Evolutionary conservation across 2,797 vertebrate species (phyloP).

Genomic region (Iguana delicatissima): DNA sequence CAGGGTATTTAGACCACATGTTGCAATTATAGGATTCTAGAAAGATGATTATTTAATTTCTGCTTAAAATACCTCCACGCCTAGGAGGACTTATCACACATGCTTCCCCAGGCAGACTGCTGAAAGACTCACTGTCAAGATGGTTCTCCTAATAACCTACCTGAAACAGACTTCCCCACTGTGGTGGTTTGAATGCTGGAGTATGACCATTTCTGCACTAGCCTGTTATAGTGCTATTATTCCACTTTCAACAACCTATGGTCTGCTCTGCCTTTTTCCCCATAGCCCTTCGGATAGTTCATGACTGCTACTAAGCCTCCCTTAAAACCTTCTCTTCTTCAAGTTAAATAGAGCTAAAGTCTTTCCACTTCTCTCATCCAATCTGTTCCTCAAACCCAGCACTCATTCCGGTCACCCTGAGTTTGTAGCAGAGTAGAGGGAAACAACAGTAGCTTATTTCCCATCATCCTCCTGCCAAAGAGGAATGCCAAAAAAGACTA

Average conservation of each 20-base stretch:
- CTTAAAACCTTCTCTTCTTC: not conserved
- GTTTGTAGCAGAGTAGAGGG: not conserved
- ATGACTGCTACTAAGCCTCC: too few relatives aligned
- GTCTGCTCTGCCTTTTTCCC: not conserved
- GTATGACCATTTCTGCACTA: too few relatives aligned
- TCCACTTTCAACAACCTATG: too few relatives aligned
- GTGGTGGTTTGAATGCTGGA: too few relatives aligned
- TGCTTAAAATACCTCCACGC: not conserved
- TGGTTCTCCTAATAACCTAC: not conserved
- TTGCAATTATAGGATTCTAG: not conserved
- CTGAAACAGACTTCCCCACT: not conserved
- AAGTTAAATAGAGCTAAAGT: not conserved
- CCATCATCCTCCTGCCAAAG: not conserved
- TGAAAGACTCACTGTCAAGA: not conserved
- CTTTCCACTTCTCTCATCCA: not conserved
- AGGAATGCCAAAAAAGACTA: not conserved
- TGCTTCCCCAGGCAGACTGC: not conserved
- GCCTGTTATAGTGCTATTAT: too few relatives aligned
- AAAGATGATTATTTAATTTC: not conserved
- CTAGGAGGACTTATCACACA: not conserved
- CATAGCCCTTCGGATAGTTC: not conserved
- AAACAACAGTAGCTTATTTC: too few relatives aligned
- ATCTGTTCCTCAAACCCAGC: not conserved
- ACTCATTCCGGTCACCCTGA: not conserved
- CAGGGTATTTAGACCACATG: not conserved